A percentile compares a stretch with the other conserved stretches of the same genome.
Conservation (phyloP, 2,797 vertebrate species). For the Chelon labrosus region DNA sequence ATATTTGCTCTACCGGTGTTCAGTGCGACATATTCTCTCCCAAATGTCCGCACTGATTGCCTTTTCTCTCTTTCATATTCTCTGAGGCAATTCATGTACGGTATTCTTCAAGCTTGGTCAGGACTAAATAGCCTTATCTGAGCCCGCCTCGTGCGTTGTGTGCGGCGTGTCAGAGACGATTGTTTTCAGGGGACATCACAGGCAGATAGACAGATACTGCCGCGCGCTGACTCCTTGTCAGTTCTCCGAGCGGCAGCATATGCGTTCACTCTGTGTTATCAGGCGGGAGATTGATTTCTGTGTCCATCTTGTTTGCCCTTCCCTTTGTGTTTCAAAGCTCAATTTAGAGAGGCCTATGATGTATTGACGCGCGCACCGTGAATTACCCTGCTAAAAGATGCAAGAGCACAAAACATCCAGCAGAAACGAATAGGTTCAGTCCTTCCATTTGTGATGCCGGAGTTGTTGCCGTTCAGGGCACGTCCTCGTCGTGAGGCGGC, state of each 20-base stretch:
- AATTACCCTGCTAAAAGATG: slow-evolving; percentile 81
- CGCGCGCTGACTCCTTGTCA: slow-evolving; percentile 63
- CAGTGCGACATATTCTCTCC: slow-evolving; percentile 29
- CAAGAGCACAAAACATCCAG: slow-evolving; percentile 69
- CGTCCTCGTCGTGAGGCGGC: slow-evolving; percentile 60
- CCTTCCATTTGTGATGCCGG: slow-evolving; percentile 55
- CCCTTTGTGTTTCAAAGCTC: slow-evolving; percentile 81
- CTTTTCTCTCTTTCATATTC: slow-evolving; percentile 49
- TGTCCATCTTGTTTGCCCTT: slow-evolving; percentile 80
- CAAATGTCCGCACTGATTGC: slow-evolving; percentile 36
- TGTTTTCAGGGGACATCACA: slow-evolving; percentile 77
- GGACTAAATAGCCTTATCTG: slow-evolving; percentile 73
- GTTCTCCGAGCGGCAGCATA: slow-evolving; percentile 57
- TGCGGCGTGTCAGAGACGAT: slow-evolving; percentile 68
- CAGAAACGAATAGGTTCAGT: slow-evolving; percentile 62
- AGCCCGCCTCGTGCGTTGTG: slow-evolving; percentile 39
- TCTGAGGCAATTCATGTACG: slow-evolving; percentile 34
- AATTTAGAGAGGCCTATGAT: slow-evolving; percentile 78
- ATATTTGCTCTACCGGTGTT: slow-evolving; percentile 27
- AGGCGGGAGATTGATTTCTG: slow-evolving; percentile 81
- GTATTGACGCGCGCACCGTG: slow-evolving; percentile 68
- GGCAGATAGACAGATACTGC: slow-evolving; percentile 71
- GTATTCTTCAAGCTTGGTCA: slow-evolving; percentile 48
- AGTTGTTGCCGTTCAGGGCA: slow-evolving; percentile 75
- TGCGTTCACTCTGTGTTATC: slow-evolving; percentile 67